These are phyloP conservation scores for Drosophila macrospina DNA, from an alignment of 2,888 invertebrate species.

Conservation along the genomic window DNA sequence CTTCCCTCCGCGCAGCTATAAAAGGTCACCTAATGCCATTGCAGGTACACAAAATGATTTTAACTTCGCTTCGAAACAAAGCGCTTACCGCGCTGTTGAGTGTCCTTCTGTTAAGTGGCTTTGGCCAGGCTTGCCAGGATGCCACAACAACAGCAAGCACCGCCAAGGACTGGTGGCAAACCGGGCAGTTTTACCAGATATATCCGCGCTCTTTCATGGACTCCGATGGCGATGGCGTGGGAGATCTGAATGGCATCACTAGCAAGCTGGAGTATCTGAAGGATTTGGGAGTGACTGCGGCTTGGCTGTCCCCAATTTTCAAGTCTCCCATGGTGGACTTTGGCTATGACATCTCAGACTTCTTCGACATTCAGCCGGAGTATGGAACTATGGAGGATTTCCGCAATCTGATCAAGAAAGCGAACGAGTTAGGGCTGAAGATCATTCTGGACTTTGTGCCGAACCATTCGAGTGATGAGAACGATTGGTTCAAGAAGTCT, in stretches of 20 bases:
- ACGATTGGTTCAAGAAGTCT: slow-evolving; percentile 94
- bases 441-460: slow-evolving; percentile 90
- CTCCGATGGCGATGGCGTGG: slow-evolving; percentile 92
- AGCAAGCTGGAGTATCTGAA: slow-evolving; percentile 89
- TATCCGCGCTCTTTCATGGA: slow-evolving; percentile 95
- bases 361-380: slow-evolving; percentile 88
- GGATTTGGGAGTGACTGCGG: slow-evolving; percentile 88
- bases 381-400: slow-evolving; percentile 91
- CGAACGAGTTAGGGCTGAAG: slow-evolving; percentile 85
- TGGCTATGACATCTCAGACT: slow-evolving; percentile 91
- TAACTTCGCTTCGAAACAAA: background rate
- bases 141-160: background rate
- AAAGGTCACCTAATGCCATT: background rate
- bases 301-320: slow-evolving; percentile 91
- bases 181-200: slow-evolving; percentile 92
- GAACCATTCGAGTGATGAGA: slow-evolving; percentile 92
- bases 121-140: slow-evolving; percentile 44
- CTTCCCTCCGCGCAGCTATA: slow-evolving; percentile 1
- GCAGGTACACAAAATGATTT: slow-evolving; percentile 1
- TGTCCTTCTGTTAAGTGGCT: slow-evolving; percentile 16
- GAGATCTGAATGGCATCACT: slow-evolving; percentile 91
- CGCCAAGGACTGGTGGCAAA: slow-evolving; percentile 92
- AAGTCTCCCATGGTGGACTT: slow-evolving; percentile 91
- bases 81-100: slow-evolving; percentile 86
- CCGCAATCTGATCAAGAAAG: slow-evolving; percentile 87